These are phyloP conservation scores for Taurulus bubalis DNA, from an alignment of 2,113 vertebrate genomes.

Conservation along the genomic window DNA sequence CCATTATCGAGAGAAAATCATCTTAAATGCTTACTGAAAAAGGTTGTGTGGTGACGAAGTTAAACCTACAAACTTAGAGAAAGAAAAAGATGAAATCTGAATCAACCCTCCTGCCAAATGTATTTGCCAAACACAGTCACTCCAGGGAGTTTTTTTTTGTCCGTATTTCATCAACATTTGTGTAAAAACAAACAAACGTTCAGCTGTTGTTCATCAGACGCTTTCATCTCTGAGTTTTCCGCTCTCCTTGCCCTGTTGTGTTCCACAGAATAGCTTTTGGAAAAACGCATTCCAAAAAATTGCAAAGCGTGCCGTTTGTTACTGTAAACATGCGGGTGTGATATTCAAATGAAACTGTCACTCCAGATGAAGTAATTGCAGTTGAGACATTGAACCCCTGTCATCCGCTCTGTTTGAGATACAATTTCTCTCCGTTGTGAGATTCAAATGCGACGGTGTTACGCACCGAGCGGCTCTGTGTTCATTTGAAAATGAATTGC, in stretches of 20 bases:
- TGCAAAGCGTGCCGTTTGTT: not conserved
- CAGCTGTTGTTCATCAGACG: not conserved
- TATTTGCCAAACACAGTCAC: not conserved
- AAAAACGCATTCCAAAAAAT: not conserved
- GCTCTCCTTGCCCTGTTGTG: not conserved
- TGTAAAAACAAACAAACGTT: not conserved
- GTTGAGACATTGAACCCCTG: conserved; percentile 34
- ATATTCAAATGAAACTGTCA: conserved; percentile 63
- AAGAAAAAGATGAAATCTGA: not conserved
- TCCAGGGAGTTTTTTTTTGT: not conserved
- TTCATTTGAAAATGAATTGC: conserved; percentile 17
- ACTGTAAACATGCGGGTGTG: conserved; percentile 39
- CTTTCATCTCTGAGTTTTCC: not conserved
- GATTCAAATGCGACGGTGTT: conserved; percentile 34
- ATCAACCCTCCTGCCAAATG: not conserved
- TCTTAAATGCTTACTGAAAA: not conserved
- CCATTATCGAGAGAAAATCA: not conserved
- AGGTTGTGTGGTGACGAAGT: not conserved
- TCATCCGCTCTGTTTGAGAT: conserved; percentile 29
- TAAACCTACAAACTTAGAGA: not conserved
- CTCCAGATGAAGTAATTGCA: conserved; percentile 57
- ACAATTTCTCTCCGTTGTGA: conserved; percentile 11
- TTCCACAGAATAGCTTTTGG: conserved; percentile 1
- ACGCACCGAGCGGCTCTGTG: conserved; percentile 16
- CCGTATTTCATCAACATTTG: not conserved